A percentile compares a stretch with the other conserved stretches of the same genome.
Evolutionary conservation across 2,113 vertebrate species (phyloP).

Genomic region (Candoia aspera): DNA sequence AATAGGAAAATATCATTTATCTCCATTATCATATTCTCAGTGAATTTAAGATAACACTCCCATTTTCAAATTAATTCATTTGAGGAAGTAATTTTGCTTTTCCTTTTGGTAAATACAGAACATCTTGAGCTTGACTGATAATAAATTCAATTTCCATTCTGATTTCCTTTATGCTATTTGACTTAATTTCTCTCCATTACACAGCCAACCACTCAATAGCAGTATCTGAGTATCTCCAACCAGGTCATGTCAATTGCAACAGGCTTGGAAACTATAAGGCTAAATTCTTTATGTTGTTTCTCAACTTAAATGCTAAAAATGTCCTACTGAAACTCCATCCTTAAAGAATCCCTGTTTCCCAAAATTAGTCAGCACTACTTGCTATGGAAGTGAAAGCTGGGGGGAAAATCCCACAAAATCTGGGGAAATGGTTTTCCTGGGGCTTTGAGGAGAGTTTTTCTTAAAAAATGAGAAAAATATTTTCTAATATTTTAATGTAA

Average conservation of each 20-base stretch:
- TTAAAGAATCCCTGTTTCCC: not conserved
- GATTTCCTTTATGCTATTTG: not conserved
- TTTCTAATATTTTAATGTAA: not conserved
- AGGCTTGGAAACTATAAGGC: not conserved
- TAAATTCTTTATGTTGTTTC: not conserved
- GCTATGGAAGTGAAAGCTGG: not conserved
- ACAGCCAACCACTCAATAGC: not conserved
- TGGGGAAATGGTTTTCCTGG: not conserved
- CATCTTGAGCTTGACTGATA: not conserved
- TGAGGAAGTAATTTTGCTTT: not conserved
- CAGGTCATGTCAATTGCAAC: not conserved
- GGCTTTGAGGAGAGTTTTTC: not conserved
- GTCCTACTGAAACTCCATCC: not conserved
- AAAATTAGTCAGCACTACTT: not conserved
- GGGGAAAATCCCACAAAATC: not conserved
- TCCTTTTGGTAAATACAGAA: not conserved
- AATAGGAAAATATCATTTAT: not conserved
- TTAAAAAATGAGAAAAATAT: not conserved
- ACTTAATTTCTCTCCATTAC: not conserved
- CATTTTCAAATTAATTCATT: not conserved
- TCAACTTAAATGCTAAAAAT: not conserved
- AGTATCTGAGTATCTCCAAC: not conserved
- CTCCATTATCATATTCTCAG: not conserved
- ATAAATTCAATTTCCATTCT: not conserved
- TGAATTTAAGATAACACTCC: not conserved